phyloP scores from a whole-genome alignment of 2,888 invertebrate genomes.

The Drosophila monieri region DNA sequence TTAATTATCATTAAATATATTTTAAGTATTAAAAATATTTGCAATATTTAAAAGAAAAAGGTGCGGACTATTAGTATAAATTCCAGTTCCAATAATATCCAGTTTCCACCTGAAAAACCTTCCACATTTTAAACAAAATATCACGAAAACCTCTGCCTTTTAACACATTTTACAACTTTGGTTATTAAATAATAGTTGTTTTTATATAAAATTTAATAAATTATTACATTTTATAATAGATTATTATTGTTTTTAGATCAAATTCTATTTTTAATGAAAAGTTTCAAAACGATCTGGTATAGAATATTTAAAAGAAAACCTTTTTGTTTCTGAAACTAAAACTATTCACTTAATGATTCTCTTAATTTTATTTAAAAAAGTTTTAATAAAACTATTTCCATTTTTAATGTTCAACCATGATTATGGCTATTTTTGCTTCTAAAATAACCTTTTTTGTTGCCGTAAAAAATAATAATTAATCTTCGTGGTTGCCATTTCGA shows the following conservation, averaged over 20 bases:
- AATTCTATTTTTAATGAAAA: no score
- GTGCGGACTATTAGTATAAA: neutral
- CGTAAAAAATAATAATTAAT: neutral
- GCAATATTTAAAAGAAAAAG: neutral
- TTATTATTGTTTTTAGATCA: no score
- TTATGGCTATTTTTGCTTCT: no score
- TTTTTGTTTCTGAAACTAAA: no score
- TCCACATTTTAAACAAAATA: neutral
- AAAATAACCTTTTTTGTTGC: neutral
- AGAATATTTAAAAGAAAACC: no score
- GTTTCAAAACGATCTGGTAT: no score
- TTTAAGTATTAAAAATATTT: neutral
- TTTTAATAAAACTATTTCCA: no score
- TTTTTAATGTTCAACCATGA: no score
- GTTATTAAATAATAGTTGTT: neutral
- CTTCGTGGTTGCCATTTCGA: slow-evolving; percentile 34
- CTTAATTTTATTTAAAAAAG: no score
- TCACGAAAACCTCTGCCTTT: slow-evolving; percentile 1
- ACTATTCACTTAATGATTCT: no score
- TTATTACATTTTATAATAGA: no score
- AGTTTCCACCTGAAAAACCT: neutral
- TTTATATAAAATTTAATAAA: neutral
- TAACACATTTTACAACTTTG: neutral
- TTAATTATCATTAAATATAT: no score
- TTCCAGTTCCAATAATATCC: neutral